Base-by-base conservation (phyloP, 1,140 invertebrate species). In the Lepidurus packardi region DNA sequence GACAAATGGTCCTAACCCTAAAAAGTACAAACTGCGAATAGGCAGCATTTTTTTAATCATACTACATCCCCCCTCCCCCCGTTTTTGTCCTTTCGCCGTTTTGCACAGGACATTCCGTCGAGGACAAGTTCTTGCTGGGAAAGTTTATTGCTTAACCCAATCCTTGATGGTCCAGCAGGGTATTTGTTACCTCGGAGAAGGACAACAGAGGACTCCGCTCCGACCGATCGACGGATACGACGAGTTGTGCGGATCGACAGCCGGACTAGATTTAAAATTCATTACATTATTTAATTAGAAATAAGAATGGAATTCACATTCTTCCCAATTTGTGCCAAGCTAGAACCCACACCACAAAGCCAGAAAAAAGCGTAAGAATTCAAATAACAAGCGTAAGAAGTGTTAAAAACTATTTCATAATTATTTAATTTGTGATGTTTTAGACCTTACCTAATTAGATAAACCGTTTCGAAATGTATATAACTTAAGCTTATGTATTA, bases 101-200 rank as follows among this genome's bases (percentile, higher is more conserved):
- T 24, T 76, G 21, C 34, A 77, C 80, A 80, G 78, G 79, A 75
- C 78, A 43, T 7, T 65, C 47, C 43, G 44, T 43, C 34, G 42
- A 79, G 6, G 44, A 74, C 79, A 76, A 78, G 76, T 77, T 74
- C 74, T 42, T 75, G 79, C 77, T 80, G 80, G 43, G 78, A 79
- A 73, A 78, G 79, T 77, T 77, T 10, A 75, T 78, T 16, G 43
- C 73, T n/a, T 8, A 75, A 76, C 73, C 47, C 65, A 74, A 45
- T 81, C 77, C 81, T 43, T 83, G 81, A 77, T 91, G 90, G 85
- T 91, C 91, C 85, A 92, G 88, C 81, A 92, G 85, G 81, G 91
- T 91, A 87, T 92, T 92, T 83, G 91, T 92, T 88, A 92, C 91
- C 89, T 92, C 91, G 88, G 91, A 91, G 89, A 92, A 91, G 87